Evolutionary conservation across 2,113 vertebrate species (phyloP).

Genomic region (Gnathonemus echidnorhynchus): DNA sequence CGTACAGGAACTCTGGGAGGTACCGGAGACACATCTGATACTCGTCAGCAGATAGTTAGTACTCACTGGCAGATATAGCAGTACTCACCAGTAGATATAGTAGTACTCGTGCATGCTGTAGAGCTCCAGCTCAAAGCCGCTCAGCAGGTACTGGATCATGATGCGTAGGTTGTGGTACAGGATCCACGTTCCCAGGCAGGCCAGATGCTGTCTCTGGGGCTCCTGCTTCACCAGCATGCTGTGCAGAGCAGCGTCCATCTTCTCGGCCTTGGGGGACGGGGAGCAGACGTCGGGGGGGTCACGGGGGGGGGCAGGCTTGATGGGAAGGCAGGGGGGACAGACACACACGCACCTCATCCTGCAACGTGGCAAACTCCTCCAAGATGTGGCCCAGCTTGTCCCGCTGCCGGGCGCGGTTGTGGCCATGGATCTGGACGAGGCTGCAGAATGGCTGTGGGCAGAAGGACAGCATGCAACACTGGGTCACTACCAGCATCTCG

Average conservation of each 20-base stretch:
- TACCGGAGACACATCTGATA: not conserved
- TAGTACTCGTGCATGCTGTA: constrained; percentile 99
- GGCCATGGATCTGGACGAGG: constrained; percentile 95
- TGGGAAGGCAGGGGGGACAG: too few species aligned
- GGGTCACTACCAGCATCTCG: not conserved
- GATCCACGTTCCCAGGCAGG: constrained; percentile 95
- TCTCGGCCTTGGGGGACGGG: constrained; percentile 72
- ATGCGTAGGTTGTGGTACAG: constrained; percentile 96
- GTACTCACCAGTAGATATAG: constrained; percentile 89
- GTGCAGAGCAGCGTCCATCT: constrained; percentile 92
- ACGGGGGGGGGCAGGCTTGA: not conserved
- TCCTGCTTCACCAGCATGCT: constrained; percentile 93
- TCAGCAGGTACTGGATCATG: constrained; percentile 98
- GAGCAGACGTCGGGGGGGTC: not conserved
- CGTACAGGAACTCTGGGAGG: constrained; percentile 65
- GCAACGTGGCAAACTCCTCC: constrained; percentile 93
- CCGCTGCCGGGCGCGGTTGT: constrained; percentile 93
- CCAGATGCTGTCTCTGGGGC: constrained; percentile 91
- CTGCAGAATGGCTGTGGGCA: constrained; percentile 88
- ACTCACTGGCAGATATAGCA: constrained; percentile 80
- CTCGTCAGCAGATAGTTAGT: not conserved
- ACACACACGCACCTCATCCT: constrained; percentile 79
- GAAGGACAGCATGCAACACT: not conserved
- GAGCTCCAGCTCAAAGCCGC: constrained; percentile 94
- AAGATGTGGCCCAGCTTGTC: constrained; percentile 97